A percentile compares a stretch with the other conserved stretches of the same genome.
phyloP scores from a whole-genome alignment of 1,140 invertebrate genomes.

The Episyrphus balteatus region DNA sequence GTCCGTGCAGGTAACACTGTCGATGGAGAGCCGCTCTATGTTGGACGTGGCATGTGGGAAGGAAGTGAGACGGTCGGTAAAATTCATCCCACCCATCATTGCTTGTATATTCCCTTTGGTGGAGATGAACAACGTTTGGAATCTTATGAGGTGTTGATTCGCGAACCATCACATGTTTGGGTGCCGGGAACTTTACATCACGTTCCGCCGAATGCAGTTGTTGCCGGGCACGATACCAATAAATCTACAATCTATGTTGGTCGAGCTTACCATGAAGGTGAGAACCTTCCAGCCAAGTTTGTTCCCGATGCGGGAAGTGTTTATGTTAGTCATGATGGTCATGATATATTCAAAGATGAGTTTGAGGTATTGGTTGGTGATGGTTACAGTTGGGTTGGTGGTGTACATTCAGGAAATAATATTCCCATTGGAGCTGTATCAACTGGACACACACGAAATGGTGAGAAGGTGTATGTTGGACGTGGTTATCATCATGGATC shows the following conservation, averaged over 20 bases:
- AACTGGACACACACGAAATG: constrained; percentile 47
- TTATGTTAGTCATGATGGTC: constrained; percentile 39
- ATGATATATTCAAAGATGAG: constrained; percentile 38
- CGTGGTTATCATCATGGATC: constrained; percentile 46
- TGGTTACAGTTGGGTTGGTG: constrained; percentile 40
- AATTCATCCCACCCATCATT: constrained; percentile 46
- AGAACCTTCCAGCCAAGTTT: constrained; percentile 37
- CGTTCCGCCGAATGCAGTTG: constrained; percentile 31
- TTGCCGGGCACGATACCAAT: constrained; percentile 40
- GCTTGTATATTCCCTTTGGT: constrained; percentile 46
- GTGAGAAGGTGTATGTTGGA: constrained; percentile 53
- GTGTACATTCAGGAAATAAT: constrained; percentile 35
- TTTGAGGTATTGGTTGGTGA: constrained; percentile 39
- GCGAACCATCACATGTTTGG: not conserved
- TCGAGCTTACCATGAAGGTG: constrained; percentile 46
- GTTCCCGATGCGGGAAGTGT: constrained; percentile 34
- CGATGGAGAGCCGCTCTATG: constrained; percentile 45
- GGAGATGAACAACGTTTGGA: constrained; percentile 44
- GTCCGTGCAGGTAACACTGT: no score
- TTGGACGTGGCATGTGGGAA: constrained; percentile 44
- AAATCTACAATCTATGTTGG: constrained; percentile 55
- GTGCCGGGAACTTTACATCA: not conserved
- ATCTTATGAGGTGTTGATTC: constrained; percentile 6
- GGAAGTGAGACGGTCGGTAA: constrained; percentile 40
- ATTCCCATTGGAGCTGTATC: constrained; percentile 47